Percentiles rank a stretch among this genome's conserved stretches.
These are phyloP conservation scores for Astyanax mexicanus DNA, from an alignment of 2,797 vertebrate species.

Conservation along the genomic window DNA sequence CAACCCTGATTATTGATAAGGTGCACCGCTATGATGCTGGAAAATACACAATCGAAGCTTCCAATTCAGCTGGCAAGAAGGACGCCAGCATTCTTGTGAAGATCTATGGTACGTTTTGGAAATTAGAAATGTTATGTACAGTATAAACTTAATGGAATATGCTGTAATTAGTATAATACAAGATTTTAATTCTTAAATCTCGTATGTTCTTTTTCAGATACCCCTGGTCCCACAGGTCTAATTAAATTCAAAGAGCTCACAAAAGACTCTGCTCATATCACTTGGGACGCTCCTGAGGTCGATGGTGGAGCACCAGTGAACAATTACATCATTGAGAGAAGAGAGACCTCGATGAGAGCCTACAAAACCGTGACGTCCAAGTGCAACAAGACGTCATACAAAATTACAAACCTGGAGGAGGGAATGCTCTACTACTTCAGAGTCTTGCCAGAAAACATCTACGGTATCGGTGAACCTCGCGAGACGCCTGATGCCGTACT, in stretches of 20 bases:
- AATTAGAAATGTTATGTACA: background rate
- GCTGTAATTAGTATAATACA: background rate
- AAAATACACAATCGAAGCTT: constrained; percentile 92
- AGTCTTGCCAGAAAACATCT: constrained; percentile 97
- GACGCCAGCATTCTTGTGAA: constrained; percentile 92
- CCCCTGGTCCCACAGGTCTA: constrained; percentile 91
- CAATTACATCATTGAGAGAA: constrained; percentile 96
- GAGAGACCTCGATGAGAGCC: constrained; percentile 97
- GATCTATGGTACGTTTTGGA: constrained; percentile 88
- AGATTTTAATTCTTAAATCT: background rate
- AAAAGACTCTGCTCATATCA: constrained; percentile 90
- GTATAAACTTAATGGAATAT: background rate
- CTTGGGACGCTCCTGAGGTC: constrained; percentile 92
- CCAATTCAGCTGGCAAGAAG: constrained; percentile 96
- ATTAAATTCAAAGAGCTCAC: constrained; percentile 94
- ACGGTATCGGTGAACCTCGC: constrained; percentile 92
- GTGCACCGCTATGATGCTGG: constrained; percentile 97
- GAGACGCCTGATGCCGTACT: constrained; percentile 91
- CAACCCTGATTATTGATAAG: constrained; percentile 93
- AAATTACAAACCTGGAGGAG: constrained; percentile 90
- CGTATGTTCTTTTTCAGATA: constrained; percentile 81
- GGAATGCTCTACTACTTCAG: constrained; percentile 97
- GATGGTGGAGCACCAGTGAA: constrained; percentile 96
- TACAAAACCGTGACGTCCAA: constrained; percentile 97
- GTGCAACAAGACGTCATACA: constrained; percentile 94